A percentile compares a stretch with the other conserved stretches of the same genome.
Evolutionary conservation across 2,888 invertebrate genomes (phyloP).

Genomic region (Orthosia gothica): DNA sequence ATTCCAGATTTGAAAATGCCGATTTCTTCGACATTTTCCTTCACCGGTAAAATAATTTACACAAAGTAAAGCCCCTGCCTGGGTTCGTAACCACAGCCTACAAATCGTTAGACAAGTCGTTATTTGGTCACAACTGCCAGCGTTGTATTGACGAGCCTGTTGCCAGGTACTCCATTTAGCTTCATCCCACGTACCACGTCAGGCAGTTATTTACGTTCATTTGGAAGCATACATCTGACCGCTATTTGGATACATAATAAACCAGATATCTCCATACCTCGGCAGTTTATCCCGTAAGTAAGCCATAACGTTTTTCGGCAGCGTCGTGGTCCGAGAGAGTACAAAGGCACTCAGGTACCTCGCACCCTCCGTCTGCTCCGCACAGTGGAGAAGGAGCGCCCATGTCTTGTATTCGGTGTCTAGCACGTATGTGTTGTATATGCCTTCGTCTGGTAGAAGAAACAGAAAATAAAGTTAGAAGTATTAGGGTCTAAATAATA

Average conservation of each 20-base stretch:
- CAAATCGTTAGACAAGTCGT: too few species aligned
- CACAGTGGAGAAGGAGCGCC: constrained; percentile 96
- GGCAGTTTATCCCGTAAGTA: constrained; percentile 95
- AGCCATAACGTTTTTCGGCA: constrained; percentile 93
- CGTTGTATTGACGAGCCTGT: too few species aligned
- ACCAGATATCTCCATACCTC: constrained; percentile 75
- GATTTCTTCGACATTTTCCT: too few species aligned
- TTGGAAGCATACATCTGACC: background rate
- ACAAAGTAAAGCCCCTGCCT: too few species aligned
- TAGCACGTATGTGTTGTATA: constrained; percentile 97
- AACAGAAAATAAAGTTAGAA: background rate
- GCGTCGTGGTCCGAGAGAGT: constrained; percentile 92
- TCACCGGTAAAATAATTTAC: too few species aligned
- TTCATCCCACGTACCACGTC: background rate
- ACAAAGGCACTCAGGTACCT: constrained; percentile 96
- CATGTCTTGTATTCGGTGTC: constrained; percentile 96
- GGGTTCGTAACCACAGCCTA: too few species aligned
- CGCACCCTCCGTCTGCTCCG: constrained; percentile 95
- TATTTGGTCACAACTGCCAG: too few species aligned
- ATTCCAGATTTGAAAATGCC: too few species aligned
- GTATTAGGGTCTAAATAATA: background rate
- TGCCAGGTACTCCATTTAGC: background rate
- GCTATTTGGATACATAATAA: background rate
- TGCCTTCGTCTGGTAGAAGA: constrained; percentile 94
- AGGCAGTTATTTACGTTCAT: background rate